These are phyloP conservation scores for Brachionus rubens DNA, from an alignment of 1,140 invertebrate species.

Conservation along the genomic window DNA sequence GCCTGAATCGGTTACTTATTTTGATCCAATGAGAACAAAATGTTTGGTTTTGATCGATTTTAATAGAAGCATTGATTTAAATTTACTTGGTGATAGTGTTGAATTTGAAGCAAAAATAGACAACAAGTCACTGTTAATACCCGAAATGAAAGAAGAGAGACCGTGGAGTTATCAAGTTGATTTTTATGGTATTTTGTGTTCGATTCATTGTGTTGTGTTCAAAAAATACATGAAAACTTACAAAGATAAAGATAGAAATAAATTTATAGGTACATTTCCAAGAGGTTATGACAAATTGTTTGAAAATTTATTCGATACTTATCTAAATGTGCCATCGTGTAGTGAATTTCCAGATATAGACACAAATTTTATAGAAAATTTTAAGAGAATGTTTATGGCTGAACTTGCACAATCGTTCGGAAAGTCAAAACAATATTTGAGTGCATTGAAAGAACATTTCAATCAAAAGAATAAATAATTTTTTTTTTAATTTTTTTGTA, in stretches of 20 bases:
- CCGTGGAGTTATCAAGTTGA: conserved; percentile 45
- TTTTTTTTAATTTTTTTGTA: neutral
- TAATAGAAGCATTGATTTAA: conserved; percentile 39
- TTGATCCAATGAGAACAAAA: conserved; percentile 38
- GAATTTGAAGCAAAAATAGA: conserved; percentile 45
- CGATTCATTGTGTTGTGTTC: conserved; percentile 38
- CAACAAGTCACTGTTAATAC: conserved; percentile 27
- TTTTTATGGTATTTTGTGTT: conserved; percentile 44
- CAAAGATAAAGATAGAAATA: conserved; percentile 41
- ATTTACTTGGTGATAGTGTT: neutral
- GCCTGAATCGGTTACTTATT: conserved; percentile 20
- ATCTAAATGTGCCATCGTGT: conserved; percentile 44
- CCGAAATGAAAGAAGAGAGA: conserved; percentile 33
- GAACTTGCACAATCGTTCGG: neutral
- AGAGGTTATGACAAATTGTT: conserved; percentile 37
- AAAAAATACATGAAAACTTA: conserved; percentile 43
- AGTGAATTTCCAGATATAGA: conserved; percentile 32
- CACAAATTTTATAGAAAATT: neutral
- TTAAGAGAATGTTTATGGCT: neutral
- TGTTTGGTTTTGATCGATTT: conserved; percentile 38
- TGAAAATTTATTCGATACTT: conserved; percentile 26
- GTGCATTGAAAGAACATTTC: conserved; percentile 24
- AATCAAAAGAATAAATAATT: neutral
- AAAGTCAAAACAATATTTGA: conserved; percentile 37
- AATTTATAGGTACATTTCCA: conserved; percentile 20